A percentile compares a stretch with the other conserved stretches of the same genome.
phyloP scores from a whole-genome alignment of 1,140 invertebrate genomes.

The Ridgeia piscesae region DNA sequence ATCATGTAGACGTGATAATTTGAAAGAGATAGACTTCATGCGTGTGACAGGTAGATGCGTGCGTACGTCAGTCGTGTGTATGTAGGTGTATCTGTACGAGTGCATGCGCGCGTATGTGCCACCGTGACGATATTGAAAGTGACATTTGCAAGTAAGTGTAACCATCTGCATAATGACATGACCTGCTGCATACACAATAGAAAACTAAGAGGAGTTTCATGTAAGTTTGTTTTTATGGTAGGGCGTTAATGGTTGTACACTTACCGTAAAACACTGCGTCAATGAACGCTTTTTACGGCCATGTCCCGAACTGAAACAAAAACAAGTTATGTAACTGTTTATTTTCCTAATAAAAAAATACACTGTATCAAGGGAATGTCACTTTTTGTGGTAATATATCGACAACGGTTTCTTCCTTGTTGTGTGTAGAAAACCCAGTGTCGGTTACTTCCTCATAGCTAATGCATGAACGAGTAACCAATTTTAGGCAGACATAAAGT shows the following conservation, averaged over 20 bases:
- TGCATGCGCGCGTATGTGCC: no score
- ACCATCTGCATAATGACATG: not conserved
- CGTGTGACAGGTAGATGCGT: not conserved
- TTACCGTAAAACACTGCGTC: not conserved
- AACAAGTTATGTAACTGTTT: not conserved
- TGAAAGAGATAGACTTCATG: not conserved
- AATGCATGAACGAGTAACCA: not conserved
- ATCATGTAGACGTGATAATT: not conserved
- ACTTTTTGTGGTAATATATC: not conserved
- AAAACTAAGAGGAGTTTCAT: not conserved
- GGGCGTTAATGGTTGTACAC: not conserved
- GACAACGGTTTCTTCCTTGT: not conserved
- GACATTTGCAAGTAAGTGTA: not conserved
- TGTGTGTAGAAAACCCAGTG: not conserved
- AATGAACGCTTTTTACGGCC: not conserved
- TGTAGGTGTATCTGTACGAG: not conserved
- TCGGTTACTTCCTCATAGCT: not conserved
- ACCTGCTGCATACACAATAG: not conserved
- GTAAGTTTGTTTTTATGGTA: no score
- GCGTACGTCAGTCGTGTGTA: not conserved
- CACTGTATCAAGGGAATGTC: not conserved
- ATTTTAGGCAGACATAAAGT: not conserved
- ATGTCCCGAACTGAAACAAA: not conserved
- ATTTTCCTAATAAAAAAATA: not conserved
- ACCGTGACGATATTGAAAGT: not conserved